Base-by-base conservation (phyloP, 1,140 invertebrate species). In the Orius insidiosus region DNA sequence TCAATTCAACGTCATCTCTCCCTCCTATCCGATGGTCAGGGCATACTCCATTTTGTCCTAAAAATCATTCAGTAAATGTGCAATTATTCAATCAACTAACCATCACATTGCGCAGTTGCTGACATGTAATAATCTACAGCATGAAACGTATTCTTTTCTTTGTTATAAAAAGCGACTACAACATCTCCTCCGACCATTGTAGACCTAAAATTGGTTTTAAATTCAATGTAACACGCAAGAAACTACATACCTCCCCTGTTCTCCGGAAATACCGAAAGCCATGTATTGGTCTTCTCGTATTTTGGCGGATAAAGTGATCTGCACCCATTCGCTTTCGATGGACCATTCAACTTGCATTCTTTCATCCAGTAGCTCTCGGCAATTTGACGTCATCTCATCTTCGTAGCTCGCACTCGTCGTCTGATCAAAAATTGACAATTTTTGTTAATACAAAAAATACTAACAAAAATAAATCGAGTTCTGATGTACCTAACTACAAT, bases 121-220 rank as follows among this genome's bases (percentile, higher is more conserved):
- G 80, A 81, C 58, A 90, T 78, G 52, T 78, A 85, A 60, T 92
- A 92, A 63, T 92, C 87, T 6, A 78, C 74, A 3, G 80, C 85
- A 19, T 75, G 69, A 48, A 84, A 87, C 14, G 73, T 70, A 7
- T 73, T 70, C 6, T 64, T 71, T 24, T 67, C 73, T 14, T 68
- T 71, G 56, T 86, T 74, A 63, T 81, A 85, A 49, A 78, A 89
- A 2, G 80, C 76, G 0, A 93, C 80, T 0, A 82, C 80, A 0
- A 90, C 78, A 58, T 92, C 87, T 1, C 78, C 77, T 5, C 82
- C 83, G 14, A 85, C 58, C 74, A 72, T 72, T 38, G 61, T 56
- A 14, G 65, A 55, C 38, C 60, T 63, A 36, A 36, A 36, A 36
- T 3, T 3, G 6, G 6, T 33, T 33, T 33, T 7, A 33, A n/a